Evolutionary conservation across 1,140 invertebrate species (phyloP), one percentile per base, ranked within the genome.

Genomic region (Akabosia matsudoensis): DNA sequence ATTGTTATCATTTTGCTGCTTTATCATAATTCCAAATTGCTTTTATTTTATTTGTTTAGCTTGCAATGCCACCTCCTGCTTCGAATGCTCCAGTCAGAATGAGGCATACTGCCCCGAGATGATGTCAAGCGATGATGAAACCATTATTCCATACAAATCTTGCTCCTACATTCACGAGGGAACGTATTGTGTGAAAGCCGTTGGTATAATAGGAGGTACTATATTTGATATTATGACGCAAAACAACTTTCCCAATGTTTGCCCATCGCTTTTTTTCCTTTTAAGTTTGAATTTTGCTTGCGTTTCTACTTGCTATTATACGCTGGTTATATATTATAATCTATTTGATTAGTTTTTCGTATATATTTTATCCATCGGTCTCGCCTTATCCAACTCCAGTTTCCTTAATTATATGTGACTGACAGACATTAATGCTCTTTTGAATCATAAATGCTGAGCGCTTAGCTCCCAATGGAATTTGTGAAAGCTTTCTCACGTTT

Each of bases 121-220:
- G 83, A 88, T 95, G 82, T 76, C 78, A 18, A 89, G 90, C 70
- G 86, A 87, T 52, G 82, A 83, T 70, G 77, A 78, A 33, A 64
- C 81, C 13, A 89, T 90, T 81, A 86, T 93, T 81, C 82, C 88
- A 79, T 90, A 92, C 31, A 85, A 88, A 73, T 86, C 91, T 54
- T 98, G 96, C 83, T 13, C 31, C 3, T 86, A 88, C 79, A 91
- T 97, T 78, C 92, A 93, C 83, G 90, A 90, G 81, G 93, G 94
- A 10, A 88, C 91, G 80, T 97, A 91, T 86, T 98, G 96, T 85
- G 90, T 98, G 77, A 98, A 98, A 89, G 92, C 95, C 81, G 92
- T 93, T 75, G 96, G 96, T 74, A 89, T 97, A 82, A 97, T 91
- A 84, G 94, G 96, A 92, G 96, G 95, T 96, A 83, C 77, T 81